These are phyloP conservation scores for Agonopterix arenella DNA, from an alignment of 2,888 invertebrate genomes.

Conservation along the genomic window DNA sequence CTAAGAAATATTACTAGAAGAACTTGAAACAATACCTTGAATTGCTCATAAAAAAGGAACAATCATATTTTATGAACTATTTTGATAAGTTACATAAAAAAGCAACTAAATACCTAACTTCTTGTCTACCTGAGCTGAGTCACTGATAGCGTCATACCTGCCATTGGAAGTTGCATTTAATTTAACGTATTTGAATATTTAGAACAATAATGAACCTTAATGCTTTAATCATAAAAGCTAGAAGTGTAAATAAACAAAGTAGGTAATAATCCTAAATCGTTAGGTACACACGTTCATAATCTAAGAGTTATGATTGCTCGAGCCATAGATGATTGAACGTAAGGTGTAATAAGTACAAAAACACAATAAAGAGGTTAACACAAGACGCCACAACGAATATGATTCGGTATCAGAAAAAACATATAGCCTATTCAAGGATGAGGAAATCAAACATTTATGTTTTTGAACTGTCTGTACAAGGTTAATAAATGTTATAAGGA, in stretches of 20 bases:
- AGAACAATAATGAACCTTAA: background rate
- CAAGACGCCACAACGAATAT: too few species aligned
- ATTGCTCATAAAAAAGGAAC: too few species aligned
- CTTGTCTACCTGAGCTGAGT: constrained; percentile 34
- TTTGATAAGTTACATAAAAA: background rate
- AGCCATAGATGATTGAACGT: background rate
- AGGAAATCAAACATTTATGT: too few species aligned
- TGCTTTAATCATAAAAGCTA: background rate
- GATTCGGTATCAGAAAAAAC: too few species aligned
- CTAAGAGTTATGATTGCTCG: constrained; percentile 1
- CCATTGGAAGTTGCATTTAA: background rate
- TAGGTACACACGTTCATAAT: constrained; percentile 6
- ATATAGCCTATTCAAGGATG: too few species aligned
- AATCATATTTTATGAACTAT: too few species aligned
- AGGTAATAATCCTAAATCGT: constrained; percentile 9
- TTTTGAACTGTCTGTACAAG: too few species aligned
- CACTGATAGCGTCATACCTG: constrained; percentile 32
- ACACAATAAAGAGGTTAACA: too few species aligned
- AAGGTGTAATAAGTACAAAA: too few species aligned
- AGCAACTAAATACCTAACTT: constrained; percentile 7
- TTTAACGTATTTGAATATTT: background rate
- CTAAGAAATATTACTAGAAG: too few species aligned
- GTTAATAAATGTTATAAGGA: too few species aligned
- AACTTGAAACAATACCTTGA: too few species aligned
- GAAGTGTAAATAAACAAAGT: background rate